Percentiles rank a stretch among this genome's conserved stretches.
Evolutionary conservation across 1,140 invertebrate genomes (phyloP).

Genomic region (Trialeurodes vaporariorum): DNA sequence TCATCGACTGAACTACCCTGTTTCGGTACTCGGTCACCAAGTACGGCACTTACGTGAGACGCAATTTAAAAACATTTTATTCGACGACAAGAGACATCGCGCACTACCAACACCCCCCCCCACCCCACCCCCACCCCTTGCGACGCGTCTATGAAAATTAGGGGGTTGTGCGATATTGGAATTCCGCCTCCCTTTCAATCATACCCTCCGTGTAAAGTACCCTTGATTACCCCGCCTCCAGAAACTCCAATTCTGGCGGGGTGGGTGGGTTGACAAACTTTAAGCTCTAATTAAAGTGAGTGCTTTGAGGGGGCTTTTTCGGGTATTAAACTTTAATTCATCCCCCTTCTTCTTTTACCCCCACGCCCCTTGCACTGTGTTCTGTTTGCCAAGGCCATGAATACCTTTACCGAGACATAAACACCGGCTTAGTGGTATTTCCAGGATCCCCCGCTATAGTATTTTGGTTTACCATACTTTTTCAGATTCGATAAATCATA

Average conservation of each 20-base stretch:
- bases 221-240: neutral
- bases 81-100: neutral
- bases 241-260: neutral
- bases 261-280: neutral
- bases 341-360: too few relatives aligned
- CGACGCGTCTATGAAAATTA: too few relatives aligned
- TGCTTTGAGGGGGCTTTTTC: neutral
- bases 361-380: too few relatives aligned
- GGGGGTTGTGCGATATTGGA: neutral
- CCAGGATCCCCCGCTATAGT: neutral
- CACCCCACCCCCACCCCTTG: too few relatives aligned
- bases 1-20: too few relatives aligned
- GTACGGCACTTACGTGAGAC: neutral
- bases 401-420: neutral
- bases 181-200: neutral
- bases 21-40: too few relatives aligned
- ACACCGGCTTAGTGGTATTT: neutral
- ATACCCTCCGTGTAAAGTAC: too few relatives aligned
- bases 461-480: neutral
- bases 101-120: too few relatives aligned
- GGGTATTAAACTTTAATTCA: neutral
- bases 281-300: neutral
- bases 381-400: too few relatives aligned
- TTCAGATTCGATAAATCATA: neutral
- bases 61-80: slow-evolving; percentile 1